Evolutionary conservation across 2,888 invertebrate genomes (phyloP).

Genomic region (Amphipyra berbera): DNA sequence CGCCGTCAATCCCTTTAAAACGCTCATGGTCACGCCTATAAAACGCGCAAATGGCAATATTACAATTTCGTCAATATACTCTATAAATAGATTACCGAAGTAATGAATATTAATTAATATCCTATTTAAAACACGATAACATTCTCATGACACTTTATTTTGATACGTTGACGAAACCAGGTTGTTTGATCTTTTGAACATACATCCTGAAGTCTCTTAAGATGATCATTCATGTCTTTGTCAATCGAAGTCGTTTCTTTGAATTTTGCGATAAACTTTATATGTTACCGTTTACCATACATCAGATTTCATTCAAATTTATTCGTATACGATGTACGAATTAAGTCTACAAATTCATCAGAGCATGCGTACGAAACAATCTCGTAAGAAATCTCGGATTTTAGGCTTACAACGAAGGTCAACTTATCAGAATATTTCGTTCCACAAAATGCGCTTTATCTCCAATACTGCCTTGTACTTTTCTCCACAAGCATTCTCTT

Average conservation of each 20-base stretch:
- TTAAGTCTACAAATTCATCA: slow-evolving; percentile 16
- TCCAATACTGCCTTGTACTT: slow-evolving; percentile 49
- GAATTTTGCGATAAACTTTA: slow-evolving; percentile 7
- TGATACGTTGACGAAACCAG: not conserved
- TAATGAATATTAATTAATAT: slow-evolving; percentile 8
- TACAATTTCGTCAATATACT: not conserved
- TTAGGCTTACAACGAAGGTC: slow-evolving; percentile 34
- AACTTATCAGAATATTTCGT: slow-evolving; percentile 55
- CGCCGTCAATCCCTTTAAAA: slow-evolving; percentile 2
- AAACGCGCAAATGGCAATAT: not conserved
- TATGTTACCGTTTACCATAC: too few relatives aligned
- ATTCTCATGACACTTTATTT: slow-evolving; percentile 15
- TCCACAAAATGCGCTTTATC: slow-evolving; percentile 50
- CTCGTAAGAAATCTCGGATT: slow-evolving; percentile 22
- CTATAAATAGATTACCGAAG: not conserved
- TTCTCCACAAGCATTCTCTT: slow-evolving; percentile 51
- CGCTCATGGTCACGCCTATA: slow-evolving; percentile 2
- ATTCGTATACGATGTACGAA: not conserved
- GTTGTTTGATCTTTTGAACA: slow-evolving; percentile 13
- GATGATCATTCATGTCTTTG: slow-evolving; percentile 16
- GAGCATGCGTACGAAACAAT: slow-evolving; percentile 12
- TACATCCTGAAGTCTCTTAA: not conserved
- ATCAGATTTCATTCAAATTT: slow-evolving; percentile 13
- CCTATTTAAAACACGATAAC: slow-evolving; percentile 7
- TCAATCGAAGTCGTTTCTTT: slow-evolving; percentile 10